These are phyloP conservation scores for Scophthalmus maximus DNA, from an alignment of 2,113 vertebrate genomes.

Conservation along the genomic window DNA sequence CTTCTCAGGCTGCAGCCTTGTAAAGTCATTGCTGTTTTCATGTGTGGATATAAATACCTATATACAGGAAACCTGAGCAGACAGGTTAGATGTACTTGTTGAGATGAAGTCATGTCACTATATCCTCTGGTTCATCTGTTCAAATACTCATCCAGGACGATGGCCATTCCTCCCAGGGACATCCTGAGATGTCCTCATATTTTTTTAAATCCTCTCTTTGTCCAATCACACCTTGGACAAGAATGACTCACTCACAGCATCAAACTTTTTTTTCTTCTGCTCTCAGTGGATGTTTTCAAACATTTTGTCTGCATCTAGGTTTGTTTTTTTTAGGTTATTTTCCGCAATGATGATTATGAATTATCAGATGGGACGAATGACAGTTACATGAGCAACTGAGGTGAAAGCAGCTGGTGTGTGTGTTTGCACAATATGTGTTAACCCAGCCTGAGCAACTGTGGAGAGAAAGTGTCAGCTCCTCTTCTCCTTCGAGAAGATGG, in stretches of 20 bases:
- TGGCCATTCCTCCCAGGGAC: constrained; percentile 40
- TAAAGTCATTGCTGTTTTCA: constrained; percentile 66
- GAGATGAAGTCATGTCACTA: constrained; percentile 70
- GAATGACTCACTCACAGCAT: background rate
- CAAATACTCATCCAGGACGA: constrained; percentile 41
- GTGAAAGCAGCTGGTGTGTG: constrained; percentile 33
- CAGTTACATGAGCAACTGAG: constrained; percentile 18
- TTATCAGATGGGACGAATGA: constrained; percentile 30
- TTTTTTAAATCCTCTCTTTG: background rate
- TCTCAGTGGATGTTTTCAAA: background rate
- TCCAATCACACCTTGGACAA: background rate
- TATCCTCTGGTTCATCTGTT: constrained; percentile 67
- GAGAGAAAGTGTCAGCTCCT: constrained; percentile 35
- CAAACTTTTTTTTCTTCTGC: background rate
- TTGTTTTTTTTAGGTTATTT: constrained; percentile 15
- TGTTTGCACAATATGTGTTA: background rate
- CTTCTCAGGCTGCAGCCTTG: constrained; percentile 45
- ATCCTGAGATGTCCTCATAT: constrained; percentile 11
- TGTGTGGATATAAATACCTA: constrained; percentile 73
- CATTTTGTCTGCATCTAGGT: background rate
- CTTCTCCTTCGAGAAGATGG: constrained; percentile 43
- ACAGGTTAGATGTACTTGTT: constrained; percentile 75
- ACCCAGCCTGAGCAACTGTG: constrained; percentile 36
- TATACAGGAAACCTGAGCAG: constrained; percentile 78
- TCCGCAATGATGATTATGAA: constrained; percentile 26